These are phyloP conservation scores for Choloepus didactylus DNA, from an alignment of 2,797 vertebrate species.

Conservation along the genomic window DNA sequence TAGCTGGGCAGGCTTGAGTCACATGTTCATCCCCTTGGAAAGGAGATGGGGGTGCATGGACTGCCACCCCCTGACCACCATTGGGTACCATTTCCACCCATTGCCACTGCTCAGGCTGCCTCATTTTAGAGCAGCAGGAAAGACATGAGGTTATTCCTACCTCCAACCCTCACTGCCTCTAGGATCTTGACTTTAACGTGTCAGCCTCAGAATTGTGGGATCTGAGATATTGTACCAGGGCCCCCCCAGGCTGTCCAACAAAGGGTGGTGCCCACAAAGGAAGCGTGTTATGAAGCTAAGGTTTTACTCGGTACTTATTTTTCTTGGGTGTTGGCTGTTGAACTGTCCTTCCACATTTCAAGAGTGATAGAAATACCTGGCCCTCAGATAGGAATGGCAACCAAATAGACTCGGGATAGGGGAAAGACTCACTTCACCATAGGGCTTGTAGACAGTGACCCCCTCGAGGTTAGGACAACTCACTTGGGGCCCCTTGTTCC, in stretches of 20 bases:
- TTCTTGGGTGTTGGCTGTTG: not conserved
- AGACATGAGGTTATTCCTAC: not conserved
- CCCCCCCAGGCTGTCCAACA: rapidly evolving
- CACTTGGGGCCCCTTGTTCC: not conserved
- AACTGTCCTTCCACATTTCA: not conserved
- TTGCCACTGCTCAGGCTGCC: not conserved
- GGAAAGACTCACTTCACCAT: not conserved
- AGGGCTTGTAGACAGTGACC: not conserved
- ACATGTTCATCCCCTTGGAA: slow-evolving; percentile 1
- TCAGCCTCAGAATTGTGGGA: not conserved
- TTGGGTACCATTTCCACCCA: not conserved
- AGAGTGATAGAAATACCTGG: not conserved
- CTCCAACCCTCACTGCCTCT: no score
- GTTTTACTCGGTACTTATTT: not conserved
- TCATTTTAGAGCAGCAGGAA: not conserved
- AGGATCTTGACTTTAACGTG: not conserved
- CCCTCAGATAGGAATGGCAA: not conserved
- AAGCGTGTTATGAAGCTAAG: not conserved
- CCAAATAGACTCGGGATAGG: not conserved
- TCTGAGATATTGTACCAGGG: not conserved
- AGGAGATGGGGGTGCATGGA: not conserved
- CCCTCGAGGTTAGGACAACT: not conserved
- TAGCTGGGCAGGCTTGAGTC: not conserved
- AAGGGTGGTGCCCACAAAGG: not conserved
- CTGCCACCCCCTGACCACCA: no score